phyloP scores from a whole-genome alignment of 1,140 invertebrate genomes.

The Phocides pigmalion region DNA sequence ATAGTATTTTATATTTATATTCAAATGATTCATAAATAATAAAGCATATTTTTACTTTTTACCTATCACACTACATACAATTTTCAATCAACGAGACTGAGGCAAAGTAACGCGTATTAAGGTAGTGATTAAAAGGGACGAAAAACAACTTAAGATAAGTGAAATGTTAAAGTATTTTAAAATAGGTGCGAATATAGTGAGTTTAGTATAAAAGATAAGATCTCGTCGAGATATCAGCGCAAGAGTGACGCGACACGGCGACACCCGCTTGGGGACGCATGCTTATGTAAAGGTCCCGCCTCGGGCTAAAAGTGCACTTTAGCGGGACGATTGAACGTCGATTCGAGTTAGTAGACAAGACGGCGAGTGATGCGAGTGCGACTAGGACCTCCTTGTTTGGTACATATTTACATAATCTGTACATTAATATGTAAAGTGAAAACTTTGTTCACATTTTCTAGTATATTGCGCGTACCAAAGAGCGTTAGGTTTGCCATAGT shows the following conservation, averaged over 20 bases:
- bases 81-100: too few species aligned
- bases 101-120: too few species aligned
- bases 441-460: too few species aligned
- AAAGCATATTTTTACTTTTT: too few species aligned
- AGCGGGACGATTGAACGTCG: slow-evolving; percentile 72
- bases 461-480: too few species aligned
- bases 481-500: too few species aligned
- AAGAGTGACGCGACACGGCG: slow-evolving; percentile 7
- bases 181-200: not conserved
- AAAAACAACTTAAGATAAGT: not conserved
- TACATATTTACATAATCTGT: not conserved
- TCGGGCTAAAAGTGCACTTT: slow-evolving; percentile 80
- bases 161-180: not conserved
- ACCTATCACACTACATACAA: too few species aligned
- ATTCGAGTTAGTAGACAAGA: slow-evolving; percentile 62
- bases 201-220: not conserved
- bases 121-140: too few species aligned
- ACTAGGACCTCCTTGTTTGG: slow-evolving; percentile 47
- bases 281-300: slow-evolving; percentile 75
- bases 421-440: too few species aligned
- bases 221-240: slow-evolving; percentile 4
- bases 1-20: too few species aligned
- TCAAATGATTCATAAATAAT: too few species aligned
- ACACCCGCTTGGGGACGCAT: slow-evolving; percentile 51
- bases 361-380: slow-evolving; percentile 51